Conservation (phyloP, 2,888 invertebrate genomes). For the Acanthopleura granulata region DNA sequence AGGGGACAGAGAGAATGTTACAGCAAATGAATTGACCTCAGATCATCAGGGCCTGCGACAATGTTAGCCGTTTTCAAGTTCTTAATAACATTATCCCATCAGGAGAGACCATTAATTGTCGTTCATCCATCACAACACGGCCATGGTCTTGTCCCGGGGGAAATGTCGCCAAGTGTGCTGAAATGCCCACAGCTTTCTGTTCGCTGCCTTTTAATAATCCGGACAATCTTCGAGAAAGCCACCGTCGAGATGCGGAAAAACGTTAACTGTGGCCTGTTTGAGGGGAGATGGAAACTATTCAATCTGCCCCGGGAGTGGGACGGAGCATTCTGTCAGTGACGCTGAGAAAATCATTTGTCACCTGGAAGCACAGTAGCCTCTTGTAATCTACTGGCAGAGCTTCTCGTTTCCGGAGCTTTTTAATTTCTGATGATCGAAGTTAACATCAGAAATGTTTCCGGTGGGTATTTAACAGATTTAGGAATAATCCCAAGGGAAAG, state of each 20-base stretch:
- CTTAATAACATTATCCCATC: background rate
- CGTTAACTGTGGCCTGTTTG: background rate
- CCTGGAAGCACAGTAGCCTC: background rate
- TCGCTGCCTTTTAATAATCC: background rate
- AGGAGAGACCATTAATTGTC: background rate
- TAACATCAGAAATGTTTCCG: too few relatives aligned
- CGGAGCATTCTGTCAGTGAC: background rate
- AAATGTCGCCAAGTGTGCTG: background rate
- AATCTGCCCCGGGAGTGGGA: background rate
- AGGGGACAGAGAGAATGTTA: too few relatives aligned
- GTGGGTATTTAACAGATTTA: too few relatives aligned
- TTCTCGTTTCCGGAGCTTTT: too few relatives aligned
- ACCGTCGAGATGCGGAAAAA: background rate
- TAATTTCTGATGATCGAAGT: too few relatives aligned
- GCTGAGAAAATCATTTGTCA: background rate
- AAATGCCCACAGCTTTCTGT: background rate
- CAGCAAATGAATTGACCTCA: too few relatives aligned
- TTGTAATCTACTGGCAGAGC: too few relatives aligned
- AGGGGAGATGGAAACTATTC: conserved; percentile 1
- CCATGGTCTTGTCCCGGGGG: background rate
- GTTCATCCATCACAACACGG: background rate
- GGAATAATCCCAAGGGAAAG: too few relatives aligned
- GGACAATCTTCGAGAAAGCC: background rate
- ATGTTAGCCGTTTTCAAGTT: background rate
- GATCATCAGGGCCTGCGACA: too few relatives aligned